phyloP scores from a whole-genome alignment of 2,113 vertebrate species.

The Limanda limanda region DNA sequence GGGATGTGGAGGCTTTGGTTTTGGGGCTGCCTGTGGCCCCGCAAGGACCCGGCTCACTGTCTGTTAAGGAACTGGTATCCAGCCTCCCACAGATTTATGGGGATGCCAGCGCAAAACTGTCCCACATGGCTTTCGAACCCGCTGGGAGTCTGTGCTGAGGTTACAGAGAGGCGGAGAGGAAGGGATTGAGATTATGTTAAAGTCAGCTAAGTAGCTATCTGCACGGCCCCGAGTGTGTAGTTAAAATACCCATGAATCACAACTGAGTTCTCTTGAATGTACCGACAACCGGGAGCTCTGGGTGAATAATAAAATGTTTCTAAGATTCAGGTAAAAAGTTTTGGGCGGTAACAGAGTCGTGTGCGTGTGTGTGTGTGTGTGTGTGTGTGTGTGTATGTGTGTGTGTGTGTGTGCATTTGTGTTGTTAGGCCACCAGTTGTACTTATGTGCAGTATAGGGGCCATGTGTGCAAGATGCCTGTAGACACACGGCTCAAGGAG shows the following conservation, averaged over 20 bases:
- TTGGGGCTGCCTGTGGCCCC: conserved; percentile 61
- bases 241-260: conserved; percentile 58
- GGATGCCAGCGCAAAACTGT: conserved; percentile 83
- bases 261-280: conserved; percentile 42
- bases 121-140: conserved; percentile 78
- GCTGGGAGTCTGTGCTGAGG: conserved; percentile 67
- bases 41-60: conserved; percentile 66
- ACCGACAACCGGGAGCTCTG: conserved; percentile 22
- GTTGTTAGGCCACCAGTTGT: conserved; percentile 28
- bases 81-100: conserved; percentile 80
- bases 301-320: conserved; percentile 26
- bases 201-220: conserved; percentile 61
- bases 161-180: conserved; percentile 55
- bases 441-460: conserved; percentile 20
- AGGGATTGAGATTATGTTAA: conserved; percentile 49
- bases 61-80: conserved; percentile 72
- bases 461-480: conserved; percentile 53
- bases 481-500: conserved; percentile 30
- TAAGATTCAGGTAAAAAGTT: conserved; percentile 4
- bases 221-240: conserved; percentile 7
- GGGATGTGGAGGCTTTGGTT: conserved; percentile 20
- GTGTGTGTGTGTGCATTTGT: conserved; percentile 47
- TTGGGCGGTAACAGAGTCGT: conserved; percentile 21
- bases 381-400: neutral
- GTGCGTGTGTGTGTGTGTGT: no score